Evolutionary conservation across 2,113 vertebrate species (phyloP).

Genomic region (Balaeniceps rex): DNA sequence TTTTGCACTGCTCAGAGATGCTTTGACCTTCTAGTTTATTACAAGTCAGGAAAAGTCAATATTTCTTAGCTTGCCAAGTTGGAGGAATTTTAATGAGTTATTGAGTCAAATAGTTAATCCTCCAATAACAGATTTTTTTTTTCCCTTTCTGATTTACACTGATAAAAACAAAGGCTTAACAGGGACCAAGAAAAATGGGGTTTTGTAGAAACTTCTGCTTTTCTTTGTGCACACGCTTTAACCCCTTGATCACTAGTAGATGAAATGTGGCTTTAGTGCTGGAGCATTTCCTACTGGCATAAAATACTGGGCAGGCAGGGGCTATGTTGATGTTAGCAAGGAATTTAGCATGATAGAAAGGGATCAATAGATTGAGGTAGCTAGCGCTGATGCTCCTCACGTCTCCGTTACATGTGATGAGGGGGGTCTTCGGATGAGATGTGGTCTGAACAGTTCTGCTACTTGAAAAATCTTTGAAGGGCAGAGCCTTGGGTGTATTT

Average conservation of each 20-base stretch:
- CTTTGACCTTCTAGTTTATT: conserved; percentile 77
- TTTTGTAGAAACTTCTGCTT: not conserved
- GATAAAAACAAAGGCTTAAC: conserved; percentile 67
- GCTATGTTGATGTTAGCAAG: not conserved
- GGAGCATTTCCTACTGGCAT: not conserved
- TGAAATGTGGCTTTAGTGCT: not conserved
- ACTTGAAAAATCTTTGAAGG: not conserved
- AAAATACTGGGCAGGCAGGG: not conserved
- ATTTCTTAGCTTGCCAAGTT: conserved; percentile 63
- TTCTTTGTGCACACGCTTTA: not conserved
- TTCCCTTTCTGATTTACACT: conserved; percentile 63
- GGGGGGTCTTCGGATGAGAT: not conserved
- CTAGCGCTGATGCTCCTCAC: not conserved
- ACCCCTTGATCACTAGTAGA: not conserved
- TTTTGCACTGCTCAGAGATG: conserved; percentile 37
- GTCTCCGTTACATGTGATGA: not conserved
- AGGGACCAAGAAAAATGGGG: not conserved
- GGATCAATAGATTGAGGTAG: not conserved
- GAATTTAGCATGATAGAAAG: not conserved
- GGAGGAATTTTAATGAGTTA: conserved; percentile 78
- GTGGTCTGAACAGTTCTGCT: not conserved
- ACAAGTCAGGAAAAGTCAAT: conserved; percentile 72
- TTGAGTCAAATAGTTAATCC: conserved; percentile 75
- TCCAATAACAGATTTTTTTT: conserved; percentile 56
- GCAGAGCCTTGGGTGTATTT: not conserved